Percentiles rank a stretch among this genome's conserved stretches.
Conservation (phyloP, 92 coral and sea anemone species). For the Parazoanthus swiftii region DNA sequence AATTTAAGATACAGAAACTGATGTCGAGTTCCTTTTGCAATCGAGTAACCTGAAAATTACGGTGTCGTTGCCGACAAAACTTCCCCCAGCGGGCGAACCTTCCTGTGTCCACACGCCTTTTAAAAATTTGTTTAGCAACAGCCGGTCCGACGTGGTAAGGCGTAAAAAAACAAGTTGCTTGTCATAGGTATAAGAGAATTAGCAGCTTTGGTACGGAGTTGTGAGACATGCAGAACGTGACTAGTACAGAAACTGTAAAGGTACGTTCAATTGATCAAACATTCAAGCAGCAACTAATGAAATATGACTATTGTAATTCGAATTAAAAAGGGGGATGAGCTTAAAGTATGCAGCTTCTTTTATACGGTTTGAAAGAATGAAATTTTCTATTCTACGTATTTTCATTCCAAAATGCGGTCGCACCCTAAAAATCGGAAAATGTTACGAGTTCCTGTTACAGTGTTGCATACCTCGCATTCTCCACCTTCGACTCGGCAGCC, state of each 20-base stretch:
- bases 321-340: no score
- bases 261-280: no score
- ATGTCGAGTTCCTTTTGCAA: not conserved
- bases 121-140: no score
- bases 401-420: not conserved
- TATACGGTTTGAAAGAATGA: not conserved
- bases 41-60: not conserved
- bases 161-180: not conserved
- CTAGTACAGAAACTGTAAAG: no score
- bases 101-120: not conserved
- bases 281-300: no score
- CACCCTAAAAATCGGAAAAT: no score
- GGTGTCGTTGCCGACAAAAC: not conserved
- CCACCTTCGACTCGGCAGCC: constrained; percentile 47
- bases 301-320: no score
- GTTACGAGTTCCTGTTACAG: not conserved
- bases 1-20: not conserved
- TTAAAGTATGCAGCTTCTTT: no score
- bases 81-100: not conserved
- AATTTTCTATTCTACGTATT: not conserved
- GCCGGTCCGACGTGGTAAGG: not conserved
- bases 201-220: no score
- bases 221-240: no score
- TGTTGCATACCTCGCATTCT: constrained; percentile 47
- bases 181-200: not conserved